Conservation (phyloP, 2,888 invertebrate species). For the Neria commutata region DNA sequence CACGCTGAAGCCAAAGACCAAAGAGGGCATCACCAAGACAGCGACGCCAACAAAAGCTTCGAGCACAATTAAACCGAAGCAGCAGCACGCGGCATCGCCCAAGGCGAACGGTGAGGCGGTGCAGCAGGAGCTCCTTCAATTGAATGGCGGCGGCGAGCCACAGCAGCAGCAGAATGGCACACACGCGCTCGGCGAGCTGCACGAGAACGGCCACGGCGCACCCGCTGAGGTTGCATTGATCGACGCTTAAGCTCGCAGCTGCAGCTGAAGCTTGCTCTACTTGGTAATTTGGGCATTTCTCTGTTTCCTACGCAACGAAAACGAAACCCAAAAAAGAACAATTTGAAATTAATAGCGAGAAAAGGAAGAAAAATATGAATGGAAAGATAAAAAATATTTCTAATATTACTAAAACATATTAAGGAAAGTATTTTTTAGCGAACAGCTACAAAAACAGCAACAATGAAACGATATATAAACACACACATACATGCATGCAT, state of each 20-base stretch:
- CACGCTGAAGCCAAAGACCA: constrained; percentile 28
- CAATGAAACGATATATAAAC: too few relatives aligned
- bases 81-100: constrained; percentile 14
- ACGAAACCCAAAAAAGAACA: neutral
- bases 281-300: too few relatives aligned
- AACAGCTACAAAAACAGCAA: neutral
- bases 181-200: neutral
- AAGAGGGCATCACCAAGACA: constrained; percentile 22
- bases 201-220: neutral
- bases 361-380: neutral
- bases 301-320: constrained; percentile 9
- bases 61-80: constrained; percentile 31
- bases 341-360: neutral
- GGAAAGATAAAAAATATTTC: constrained; percentile 39
- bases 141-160: neutral
- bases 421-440: constrained; percentile 41
- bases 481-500: neutral
- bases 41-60: neutral
- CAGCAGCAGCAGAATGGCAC: constrained; percentile 12
- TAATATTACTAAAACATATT: constrained; percentile 52
- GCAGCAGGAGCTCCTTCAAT: constrained; percentile 12
- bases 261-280: constrained; percentile 1
- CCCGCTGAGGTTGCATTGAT: constrained; percentile 32
- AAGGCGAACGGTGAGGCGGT: constrained; percentile 29
- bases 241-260: constrained; percentile 31